These are phyloP conservation scores for Myzus persicae DNA, from an alignment of 1,140 invertebrate species.

Conservation along the genomic window DNA sequence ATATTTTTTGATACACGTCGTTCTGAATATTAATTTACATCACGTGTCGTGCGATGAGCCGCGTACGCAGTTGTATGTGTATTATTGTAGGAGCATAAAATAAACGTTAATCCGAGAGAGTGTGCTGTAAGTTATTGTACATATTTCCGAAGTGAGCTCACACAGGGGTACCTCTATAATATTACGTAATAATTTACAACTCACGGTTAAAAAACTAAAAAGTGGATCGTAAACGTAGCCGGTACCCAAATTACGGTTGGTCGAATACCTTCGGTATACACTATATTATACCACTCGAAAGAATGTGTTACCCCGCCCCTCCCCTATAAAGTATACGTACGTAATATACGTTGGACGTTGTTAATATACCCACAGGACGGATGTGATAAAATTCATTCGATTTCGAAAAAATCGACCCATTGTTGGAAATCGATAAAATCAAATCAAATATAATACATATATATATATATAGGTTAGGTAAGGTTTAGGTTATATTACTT, in stretches of 20 bases:
- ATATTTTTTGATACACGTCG: slow-evolving; percentile 25
- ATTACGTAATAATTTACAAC: slow-evolving; percentile 27
- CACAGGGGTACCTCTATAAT: background rate
- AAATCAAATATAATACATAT: background rate
- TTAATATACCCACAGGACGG: background rate
- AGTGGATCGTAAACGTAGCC: background rate
- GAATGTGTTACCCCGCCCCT: background rate
- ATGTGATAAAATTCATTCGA: background rate
- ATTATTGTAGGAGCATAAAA: slow-evolving; percentile 8
- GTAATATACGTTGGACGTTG: background rate
- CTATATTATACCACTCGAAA: background rate
- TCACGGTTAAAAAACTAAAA: background rate
- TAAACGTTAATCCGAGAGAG: slow-evolving; percentile 17
- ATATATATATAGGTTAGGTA: no score
- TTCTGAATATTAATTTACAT: slow-evolving; percentile 33
- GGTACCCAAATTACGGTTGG: background rate
- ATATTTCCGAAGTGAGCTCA: slow-evolving; percentile 12
- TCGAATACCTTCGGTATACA: background rate
- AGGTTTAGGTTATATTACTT: no score
- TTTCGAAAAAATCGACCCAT: background rate
- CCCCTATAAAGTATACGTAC: background rate
- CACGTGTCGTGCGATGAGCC: background rate
- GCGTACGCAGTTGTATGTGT: background rate
- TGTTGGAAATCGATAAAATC: background rate
- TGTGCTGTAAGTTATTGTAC: slow-evolving; percentile 15